These are phyloP conservation scores for Trisateles emortualis DNA, from an alignment of 2,888 invertebrate genomes.

Conservation along the genomic window DNA sequence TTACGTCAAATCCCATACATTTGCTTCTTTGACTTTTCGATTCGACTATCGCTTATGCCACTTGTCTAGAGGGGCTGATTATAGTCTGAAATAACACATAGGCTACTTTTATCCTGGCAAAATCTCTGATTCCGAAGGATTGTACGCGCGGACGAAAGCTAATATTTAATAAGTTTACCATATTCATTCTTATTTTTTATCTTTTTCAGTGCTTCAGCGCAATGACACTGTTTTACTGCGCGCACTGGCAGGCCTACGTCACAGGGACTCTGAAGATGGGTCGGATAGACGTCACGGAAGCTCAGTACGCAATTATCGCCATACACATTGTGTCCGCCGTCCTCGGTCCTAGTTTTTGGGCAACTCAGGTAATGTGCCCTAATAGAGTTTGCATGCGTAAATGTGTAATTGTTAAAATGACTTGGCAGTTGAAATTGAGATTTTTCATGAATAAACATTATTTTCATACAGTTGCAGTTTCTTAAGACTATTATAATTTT, in stretches of 20 bases:
- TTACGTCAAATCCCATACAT: too few species aligned
- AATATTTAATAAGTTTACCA: too few species aligned
- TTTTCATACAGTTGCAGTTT: not conserved
- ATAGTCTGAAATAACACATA: too few species aligned
- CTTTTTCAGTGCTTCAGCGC: slow-evolving; percentile 95
- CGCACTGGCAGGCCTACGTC: slow-evolving; percentile 99
- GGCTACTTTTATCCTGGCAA: too few species aligned
- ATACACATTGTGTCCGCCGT: slow-evolving; percentile 95
- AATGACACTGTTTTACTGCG: slow-evolving; percentile 98
- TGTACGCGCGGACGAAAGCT: too few species aligned
- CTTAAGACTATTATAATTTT: too few species aligned
- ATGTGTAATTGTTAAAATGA: slow-evolving; percentile 7
- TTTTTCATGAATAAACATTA: not conserved
- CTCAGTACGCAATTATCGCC: slow-evolving; percentile 96
- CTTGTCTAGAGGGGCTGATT: too few species aligned
- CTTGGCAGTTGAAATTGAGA: not conserved
- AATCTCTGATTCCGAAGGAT: too few species aligned
- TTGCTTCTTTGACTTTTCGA: too few species aligned
- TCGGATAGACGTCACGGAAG: slow-evolving; percentile 98
- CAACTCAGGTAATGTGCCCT: slow-evolving; percentile 82
- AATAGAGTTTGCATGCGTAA: not conserved
- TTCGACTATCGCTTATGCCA: too few species aligned
- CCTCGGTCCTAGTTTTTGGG: slow-evolving; percentile 96
- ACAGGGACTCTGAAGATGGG: slow-evolving; percentile 97
- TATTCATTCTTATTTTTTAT: not conserved